phyloP scores from a whole-genome alignment of 2,113 vertebrate species.

The Cinclus mexicanus region DNA sequence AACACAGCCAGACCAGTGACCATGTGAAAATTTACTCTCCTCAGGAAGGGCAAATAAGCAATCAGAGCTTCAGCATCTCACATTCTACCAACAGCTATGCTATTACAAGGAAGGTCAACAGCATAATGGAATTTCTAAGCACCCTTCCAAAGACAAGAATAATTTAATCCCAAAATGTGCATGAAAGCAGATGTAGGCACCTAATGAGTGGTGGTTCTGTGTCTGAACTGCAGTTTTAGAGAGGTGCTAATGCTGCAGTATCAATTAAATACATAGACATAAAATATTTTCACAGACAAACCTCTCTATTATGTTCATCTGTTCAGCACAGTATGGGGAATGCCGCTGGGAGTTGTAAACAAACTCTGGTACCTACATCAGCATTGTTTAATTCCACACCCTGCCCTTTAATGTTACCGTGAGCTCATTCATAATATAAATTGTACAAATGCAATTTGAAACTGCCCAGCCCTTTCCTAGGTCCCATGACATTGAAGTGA shows the following conservation, averaged over 20 bases:
- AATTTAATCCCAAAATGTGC: not conserved
- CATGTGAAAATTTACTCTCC: not conserved
- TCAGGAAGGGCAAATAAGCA: not conserved
- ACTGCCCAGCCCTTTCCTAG: not conserved
- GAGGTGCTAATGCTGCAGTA: not conserved
- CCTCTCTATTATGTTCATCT: not conserved
- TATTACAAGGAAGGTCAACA: not conserved
- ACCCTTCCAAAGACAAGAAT: not conserved
- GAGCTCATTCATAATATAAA: not conserved
- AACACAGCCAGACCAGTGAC: not conserved
- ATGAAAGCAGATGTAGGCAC: not conserved
- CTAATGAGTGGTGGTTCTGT: not conserved
- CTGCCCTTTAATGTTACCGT: not conserved
- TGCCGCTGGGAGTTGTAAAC: not conserved
- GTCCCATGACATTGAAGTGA: not conserved
- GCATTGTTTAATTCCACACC: not conserved
- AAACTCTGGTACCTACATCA: not conserved
- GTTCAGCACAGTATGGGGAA: not conserved
- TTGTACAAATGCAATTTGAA: not conserved
- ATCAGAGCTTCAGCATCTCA: not conserved
- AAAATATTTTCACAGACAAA: not conserved
- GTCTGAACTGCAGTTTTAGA: not conserved
- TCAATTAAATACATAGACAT: not conserved
- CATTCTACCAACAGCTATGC: rapidly evolving
- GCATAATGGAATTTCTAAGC: not conserved